Evolutionary conservation across 2,797 vertebrate species (phyloP).

Genomic region (Parotocinclus haroldoi): DNA sequence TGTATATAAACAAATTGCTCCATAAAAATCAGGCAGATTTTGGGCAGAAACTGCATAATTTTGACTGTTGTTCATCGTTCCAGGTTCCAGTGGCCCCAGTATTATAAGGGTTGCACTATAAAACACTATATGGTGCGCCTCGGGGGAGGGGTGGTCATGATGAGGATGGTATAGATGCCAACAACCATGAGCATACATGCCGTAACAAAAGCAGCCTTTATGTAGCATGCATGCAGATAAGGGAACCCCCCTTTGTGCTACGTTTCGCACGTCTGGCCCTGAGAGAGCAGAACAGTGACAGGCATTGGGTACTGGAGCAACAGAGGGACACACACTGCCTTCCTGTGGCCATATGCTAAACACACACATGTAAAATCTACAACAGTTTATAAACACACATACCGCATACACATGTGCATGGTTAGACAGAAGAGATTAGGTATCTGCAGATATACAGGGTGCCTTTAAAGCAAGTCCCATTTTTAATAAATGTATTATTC

Average conservation of each 20-base stretch:
- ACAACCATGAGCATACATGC: constrained; percentile 72
- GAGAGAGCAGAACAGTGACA: constrained; percentile 65
- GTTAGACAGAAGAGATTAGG: no score
- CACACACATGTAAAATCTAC: constrained; percentile 19
- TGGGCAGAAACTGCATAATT: no score
- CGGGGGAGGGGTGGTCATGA: constrained; percentile 36
- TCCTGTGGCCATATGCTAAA: constrained; percentile 32
- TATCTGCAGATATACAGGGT: no score
- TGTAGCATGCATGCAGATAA: constrained; percentile 76
- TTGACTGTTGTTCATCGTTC: neutral
- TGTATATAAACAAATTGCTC: no score
- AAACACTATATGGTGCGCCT: constrained; percentile 50
- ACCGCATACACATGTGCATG: no score
- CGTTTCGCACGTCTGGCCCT: constrained; percentile 72
- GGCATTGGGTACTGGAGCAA: constrained; percentile 46
- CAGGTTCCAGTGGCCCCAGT: neutral
- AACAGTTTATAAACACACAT: neutral
- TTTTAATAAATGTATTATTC: no score
- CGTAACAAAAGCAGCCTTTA: constrained; percentile 81
- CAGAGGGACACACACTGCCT: constrained; percentile 37
- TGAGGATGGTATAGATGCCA: constrained; percentile 67
- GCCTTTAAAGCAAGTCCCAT: no score
- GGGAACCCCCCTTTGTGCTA: constrained; percentile 75
- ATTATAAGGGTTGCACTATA: neutral
- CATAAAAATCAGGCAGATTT: no score